phyloP scores from a whole-genome alignment of 2,888 invertebrate genomes.

The Asteroscopus sphinx region DNA sequence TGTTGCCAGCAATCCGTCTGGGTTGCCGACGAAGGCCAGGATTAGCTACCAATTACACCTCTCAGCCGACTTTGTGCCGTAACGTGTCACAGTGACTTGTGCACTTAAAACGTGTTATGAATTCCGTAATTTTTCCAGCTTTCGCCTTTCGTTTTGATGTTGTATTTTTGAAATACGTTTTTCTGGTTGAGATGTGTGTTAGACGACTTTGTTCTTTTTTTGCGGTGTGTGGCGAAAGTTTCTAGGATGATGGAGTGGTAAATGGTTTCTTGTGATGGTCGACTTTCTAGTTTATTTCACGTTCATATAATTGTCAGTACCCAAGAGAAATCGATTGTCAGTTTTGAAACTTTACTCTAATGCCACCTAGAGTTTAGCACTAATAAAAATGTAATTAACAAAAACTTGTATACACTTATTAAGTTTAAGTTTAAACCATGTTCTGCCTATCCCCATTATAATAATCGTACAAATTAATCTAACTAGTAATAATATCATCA shows the following conservation, averaged over 20 bases:
- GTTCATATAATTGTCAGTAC: too few species aligned
- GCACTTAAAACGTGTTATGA: conserved; percentile 63
- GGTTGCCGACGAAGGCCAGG: conserved; percentile 72
- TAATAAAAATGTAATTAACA: too few species aligned
- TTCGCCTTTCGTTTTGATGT: conserved; percentile 5
- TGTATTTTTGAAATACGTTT: conserved; percentile 6
- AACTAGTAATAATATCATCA: conserved; percentile 52
- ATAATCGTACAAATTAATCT: conserved; percentile 36
- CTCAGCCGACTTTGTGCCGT: conserved; percentile 67
- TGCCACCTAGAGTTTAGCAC: too few species aligned
- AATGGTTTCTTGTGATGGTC: too few species aligned
- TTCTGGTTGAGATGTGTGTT: conserved; percentile 1
- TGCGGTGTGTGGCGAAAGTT: neutral
- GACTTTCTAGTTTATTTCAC: too few species aligned
- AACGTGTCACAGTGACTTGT: conserved; percentile 59
- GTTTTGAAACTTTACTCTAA: too few species aligned
- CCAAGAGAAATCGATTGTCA: too few species aligned
- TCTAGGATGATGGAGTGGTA: neutral
- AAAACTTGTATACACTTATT: conserved; percentile 23
- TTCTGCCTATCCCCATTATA: conserved; percentile 38
- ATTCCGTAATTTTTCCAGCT: conserved; percentile 48
- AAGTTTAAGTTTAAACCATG: too few species aligned
- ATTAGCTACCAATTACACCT: conserved; percentile 85
- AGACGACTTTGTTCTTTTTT: neutral
- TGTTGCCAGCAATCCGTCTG: conserved; percentile 63